Evolutionary conservation across 92 coral and sea anemone species (phyloP).

Genomic region (Zoanthus gigantus): DNA sequence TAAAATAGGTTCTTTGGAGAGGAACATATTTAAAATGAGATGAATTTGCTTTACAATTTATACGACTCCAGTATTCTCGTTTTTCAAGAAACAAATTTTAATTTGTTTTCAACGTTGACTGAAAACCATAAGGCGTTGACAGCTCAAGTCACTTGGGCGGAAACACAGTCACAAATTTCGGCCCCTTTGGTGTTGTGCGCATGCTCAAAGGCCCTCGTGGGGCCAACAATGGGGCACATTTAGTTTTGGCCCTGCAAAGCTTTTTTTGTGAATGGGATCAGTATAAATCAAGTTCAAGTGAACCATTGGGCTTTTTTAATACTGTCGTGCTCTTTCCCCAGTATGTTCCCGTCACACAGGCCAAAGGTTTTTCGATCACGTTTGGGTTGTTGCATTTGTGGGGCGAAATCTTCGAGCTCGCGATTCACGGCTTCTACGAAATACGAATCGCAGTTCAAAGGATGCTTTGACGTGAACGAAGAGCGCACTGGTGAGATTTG

Average conservation of each 20-base stretch:
- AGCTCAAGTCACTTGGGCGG: slow-evolving; percentile 42
- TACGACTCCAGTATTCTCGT: too few relatives aligned
- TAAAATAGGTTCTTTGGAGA: too few relatives aligned
- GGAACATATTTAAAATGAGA: too few relatives aligned
- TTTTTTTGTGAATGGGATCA: not conserved
- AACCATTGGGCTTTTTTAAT: not conserved
- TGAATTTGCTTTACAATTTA: too few relatives aligned
- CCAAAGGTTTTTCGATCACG: slow-evolving; percentile 94
- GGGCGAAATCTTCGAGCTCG: slow-evolving; percentile 98
- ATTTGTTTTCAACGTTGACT: not conserved
- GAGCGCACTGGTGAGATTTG: slow-evolving; percentile 95
- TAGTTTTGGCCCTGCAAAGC: slow-evolving; percentile 21
- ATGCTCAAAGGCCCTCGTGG: slow-evolving; percentile 53
- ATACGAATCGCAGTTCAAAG: slow-evolving; percentile 88
- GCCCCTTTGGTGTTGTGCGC: slow-evolving; percentile 51
- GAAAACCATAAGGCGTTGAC: slow-evolving; percentile 9
- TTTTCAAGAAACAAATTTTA: not conserved
- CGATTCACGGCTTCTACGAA: slow-evolving; percentile 94
- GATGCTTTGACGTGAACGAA: slow-evolving; percentile 83
- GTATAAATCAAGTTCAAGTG: not conserved
- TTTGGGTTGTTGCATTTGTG: slow-evolving; percentile 98
- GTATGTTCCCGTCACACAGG: slow-evolving; percentile 93
- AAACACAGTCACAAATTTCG: slow-evolving; percentile 46
- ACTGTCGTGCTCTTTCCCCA: not conserved
- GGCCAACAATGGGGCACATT: slow-evolving; percentile 43